Base-by-base conservation (phyloP, 2,797 vertebrate species). In the Gobionotothen gibberifrons region DNA sequence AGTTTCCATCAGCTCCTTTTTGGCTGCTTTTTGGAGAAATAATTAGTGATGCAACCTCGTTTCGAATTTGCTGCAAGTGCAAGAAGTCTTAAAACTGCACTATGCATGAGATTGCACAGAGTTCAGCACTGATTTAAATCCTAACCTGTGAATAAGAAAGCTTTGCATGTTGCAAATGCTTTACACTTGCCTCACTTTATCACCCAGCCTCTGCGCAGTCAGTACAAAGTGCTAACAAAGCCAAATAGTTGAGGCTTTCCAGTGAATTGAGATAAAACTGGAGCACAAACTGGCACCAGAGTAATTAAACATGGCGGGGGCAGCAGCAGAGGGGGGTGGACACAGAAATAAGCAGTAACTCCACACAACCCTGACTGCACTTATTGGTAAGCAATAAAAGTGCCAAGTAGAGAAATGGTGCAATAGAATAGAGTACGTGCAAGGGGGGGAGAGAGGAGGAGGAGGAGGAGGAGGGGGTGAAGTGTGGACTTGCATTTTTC, bases 191-290 rank as follows among this genome's bases (percentile, higher is more conserved):
- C 82, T 62, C 86, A 76, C 83, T 88, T 81, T 52, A 56, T 81
- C 82, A 63, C 58, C 61, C 83, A 69, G 79, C 55, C 68, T 32
- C 32, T 36, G 32, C 29, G 72, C 81, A 78, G 72, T 66, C 85
- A 61, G 80, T 79, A 66, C 44, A 57, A 85, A 69, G 78, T 54
- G 72, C 83, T 55, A 82, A 69, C 70, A 70, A 21, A 21, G 21
- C 90, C 92, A 93, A 93, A 83, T 83, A 88, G 76, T 76, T 88
- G 81, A 91, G 85, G 79, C 84, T 90, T 94, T 94, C 93, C 93
- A 93, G 93, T 94, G 93, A 94, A 92, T 89, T 91, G 82, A 86
- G 87, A 90, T 93, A 92, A 92, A 94, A 89, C 86, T 82, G 87
- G 84, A 93, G 85, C 79, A 77, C 79, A 84, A 84, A 89, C 86